A percentile compares a stretch with the other conserved stretches of the same genome.
phyloP scores from a whole-genome alignment of 2,797 vertebrate species.

The Onychomys torridus region DNA sequence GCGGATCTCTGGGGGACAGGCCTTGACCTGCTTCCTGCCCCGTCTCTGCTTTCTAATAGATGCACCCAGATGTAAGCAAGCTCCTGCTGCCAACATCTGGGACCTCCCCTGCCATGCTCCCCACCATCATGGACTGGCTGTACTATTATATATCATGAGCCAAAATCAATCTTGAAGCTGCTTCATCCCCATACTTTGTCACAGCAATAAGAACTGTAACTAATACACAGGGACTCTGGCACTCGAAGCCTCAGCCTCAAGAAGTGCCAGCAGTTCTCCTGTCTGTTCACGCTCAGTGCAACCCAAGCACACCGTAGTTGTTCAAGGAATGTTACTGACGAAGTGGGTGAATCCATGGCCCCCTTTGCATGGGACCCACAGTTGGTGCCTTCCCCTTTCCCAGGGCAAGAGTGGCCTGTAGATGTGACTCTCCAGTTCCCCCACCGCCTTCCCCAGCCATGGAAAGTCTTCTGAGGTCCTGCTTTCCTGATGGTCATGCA shows the following conservation, averaged over 20 bases:
- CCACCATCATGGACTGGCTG: background rate
- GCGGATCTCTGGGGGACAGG: background rate
- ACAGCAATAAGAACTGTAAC: background rate
- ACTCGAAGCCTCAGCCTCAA: too few species aligned
- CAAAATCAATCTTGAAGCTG: background rate
- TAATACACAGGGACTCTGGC: too few species aligned
- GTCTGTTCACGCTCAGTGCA: too few species aligned
- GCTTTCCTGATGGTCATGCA: accelerated
- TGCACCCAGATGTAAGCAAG: background rate
- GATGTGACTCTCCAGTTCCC: background rate
- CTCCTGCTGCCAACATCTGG: background rate
- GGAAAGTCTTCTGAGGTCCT: background rate
- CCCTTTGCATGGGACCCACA: too few species aligned
- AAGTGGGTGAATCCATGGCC: too few species aligned
- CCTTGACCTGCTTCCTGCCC: background rate
- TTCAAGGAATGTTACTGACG: too few species aligned
- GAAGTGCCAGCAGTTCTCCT: too few species aligned
- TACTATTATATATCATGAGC: background rate
- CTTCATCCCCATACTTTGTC: background rate
- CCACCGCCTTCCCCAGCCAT: background rate
- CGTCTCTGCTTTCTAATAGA: background rate
- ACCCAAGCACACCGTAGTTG: too few species aligned
- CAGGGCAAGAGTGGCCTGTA: too few species aligned
- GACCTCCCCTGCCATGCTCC: background rate
- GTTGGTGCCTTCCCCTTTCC: too few species aligned